These are phyloP conservation scores for Galbula dea DNA, from an alignment of 2,113 vertebrate species.

Conservation along the genomic window DNA sequence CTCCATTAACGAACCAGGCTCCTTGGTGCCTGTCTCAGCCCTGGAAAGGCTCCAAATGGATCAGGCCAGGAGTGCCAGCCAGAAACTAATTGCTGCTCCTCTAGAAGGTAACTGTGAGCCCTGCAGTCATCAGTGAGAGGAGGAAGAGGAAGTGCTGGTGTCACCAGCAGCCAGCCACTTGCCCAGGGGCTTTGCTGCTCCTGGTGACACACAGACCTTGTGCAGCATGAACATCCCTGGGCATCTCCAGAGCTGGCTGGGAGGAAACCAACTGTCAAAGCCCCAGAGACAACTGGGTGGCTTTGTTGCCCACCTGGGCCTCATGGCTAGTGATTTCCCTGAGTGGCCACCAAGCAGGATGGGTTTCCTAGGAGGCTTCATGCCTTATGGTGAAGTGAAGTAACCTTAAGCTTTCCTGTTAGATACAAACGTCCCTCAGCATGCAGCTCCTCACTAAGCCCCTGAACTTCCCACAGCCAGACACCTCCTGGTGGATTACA, in stretches of 20 bases:
- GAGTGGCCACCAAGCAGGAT: accelerated
- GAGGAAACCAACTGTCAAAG: not conserved
- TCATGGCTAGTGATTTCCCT: not conserved
- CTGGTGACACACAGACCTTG: accelerated
- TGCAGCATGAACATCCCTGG: accelerated
- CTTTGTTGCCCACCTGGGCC: not conserved
- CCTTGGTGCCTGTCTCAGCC: not conserved
- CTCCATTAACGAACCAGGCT: not conserved
- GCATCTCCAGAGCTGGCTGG: not conserved
- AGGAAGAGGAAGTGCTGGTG: not conserved
- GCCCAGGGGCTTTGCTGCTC: not conserved
- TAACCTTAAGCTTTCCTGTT: not conserved
- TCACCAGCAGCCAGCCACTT: not conserved
- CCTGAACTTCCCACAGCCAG: not conserved
- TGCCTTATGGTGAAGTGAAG: not conserved
- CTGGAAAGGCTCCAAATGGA: not conserved
- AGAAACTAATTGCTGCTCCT: constrained; percentile 2
- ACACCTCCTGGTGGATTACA: not conserved
- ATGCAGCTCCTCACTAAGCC: not conserved
- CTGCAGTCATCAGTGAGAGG: not conserved
- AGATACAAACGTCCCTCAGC: not conserved
- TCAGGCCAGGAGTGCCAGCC: not conserved
- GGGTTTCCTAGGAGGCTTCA: not conserved
- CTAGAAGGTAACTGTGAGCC: not conserved
- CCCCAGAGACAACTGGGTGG: accelerated